Percentiles rank a stretch among this genome's conserved stretches.
Conservation (phyloP, 1,140 invertebrate genomes). For the Calliopsis andreniformis region DNA sequence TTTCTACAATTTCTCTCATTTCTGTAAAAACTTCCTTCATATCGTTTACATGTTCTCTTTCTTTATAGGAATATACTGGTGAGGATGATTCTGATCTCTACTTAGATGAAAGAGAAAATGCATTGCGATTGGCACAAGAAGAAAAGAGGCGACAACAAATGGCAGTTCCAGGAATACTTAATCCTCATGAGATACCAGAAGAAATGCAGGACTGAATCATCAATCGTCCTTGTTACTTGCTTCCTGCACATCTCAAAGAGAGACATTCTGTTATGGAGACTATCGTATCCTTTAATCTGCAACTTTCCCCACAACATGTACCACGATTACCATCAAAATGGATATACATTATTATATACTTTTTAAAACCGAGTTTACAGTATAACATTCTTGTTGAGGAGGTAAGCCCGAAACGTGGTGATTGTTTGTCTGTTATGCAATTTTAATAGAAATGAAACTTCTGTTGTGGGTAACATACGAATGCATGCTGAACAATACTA, state of each 20-base stretch:
- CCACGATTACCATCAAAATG: conserved; percentile 61
- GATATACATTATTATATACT: conserved; percentile 63
- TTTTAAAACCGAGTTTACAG: conserved; percentile 70
- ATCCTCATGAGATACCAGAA: conserved; percentile 97
- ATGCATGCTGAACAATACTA: conserved; percentile 78
- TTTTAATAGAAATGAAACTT: conserved; percentile 74
- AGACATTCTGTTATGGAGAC: conserved; percentile 73
- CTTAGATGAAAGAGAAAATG: conserved; percentile 96
- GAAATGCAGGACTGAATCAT: conserved; percentile 96
- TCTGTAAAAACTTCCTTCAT: conserved; percentile 8
- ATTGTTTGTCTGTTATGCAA: conserved; percentile 80
- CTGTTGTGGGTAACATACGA: conserved; percentile 76
- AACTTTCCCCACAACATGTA: conserved; percentile 68
- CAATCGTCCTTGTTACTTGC: conserved; percentile 64
- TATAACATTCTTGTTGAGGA: conserved; percentile 76
- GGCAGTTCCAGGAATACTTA: conserved; percentile 97
- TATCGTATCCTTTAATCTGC: conserved; percentile 76
- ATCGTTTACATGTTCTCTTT: conserved; percentile 22
- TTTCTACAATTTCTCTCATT: not conserved
- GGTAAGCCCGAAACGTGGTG: conserved; percentile 76
- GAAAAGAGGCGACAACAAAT: conserved; percentile 96
- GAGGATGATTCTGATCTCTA: conserved; percentile 98
- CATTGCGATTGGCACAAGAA: conserved; percentile 93
- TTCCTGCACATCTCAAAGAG: conserved; percentile 72
- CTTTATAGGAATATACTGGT: conserved; percentile 95